phyloP scores from a whole-genome alignment of 2,113 vertebrate genomes.

The Bungarus multicinctus region DNA sequence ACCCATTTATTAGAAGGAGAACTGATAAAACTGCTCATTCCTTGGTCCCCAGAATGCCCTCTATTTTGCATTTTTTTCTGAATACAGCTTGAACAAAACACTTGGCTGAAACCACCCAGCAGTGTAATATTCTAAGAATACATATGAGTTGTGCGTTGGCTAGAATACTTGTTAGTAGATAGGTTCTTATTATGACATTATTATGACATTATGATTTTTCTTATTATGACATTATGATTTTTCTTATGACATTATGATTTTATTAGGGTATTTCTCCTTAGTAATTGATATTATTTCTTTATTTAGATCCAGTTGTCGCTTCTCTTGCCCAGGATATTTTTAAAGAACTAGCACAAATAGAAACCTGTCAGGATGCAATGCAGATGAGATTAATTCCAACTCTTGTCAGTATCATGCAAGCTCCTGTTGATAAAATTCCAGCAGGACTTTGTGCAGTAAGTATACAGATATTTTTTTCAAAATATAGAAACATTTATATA shows the following conservation, averaged over 20 bases:
- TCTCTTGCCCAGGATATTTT: slow-evolving; percentile 98
- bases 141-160: neutral
- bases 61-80: neutral
- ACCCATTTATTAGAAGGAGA: neutral
- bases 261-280: slow-evolving; percentile 22
- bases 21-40: neutral
- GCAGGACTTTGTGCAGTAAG: slow-evolving; percentile 94
- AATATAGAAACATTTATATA: neutral
- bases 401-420: slow-evolving; percentile 98
- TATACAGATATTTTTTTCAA: slow-evolving; percentile 26
- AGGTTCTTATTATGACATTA: neutral
- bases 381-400: slow-evolving; percentile 97
- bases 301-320: slow-evolving; percentile 93
- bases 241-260: neutral
- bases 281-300: slow-evolving; percentile 51
- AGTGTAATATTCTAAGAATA: neutral
- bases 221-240: neutral
- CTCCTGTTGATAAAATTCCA: slow-evolving; percentile 95
- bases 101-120: neutral
- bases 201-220: neutral
- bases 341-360: slow-evolving; percentile 95
- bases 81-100: neutral
- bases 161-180: neutral
- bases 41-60: neutral
- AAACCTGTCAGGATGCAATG: slow-evolving; percentile 95